Evolutionary conservation across 2,888 invertebrate genomes (phyloP).

Genomic region (Lymantria monacha): DNA sequence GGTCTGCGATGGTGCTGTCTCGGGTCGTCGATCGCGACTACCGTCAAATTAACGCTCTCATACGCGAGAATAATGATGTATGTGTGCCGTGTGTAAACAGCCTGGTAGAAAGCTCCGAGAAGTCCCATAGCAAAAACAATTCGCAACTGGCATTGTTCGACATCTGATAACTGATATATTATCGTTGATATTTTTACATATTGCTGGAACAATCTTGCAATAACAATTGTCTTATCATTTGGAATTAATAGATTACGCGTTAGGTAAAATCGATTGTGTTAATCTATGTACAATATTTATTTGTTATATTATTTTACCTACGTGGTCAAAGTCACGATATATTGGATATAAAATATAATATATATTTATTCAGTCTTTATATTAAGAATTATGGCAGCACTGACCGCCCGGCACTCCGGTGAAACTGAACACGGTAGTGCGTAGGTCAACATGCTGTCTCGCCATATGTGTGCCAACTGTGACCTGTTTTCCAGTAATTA

Average conservation of each 20-base stretch:
- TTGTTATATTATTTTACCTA: slow-evolving; percentile 4
- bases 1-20: slow-evolving; percentile 29
- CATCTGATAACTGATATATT: slow-evolving; percentile 66
- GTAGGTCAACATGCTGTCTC: slow-evolving; percentile 42
- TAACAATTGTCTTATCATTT: slow-evolving; percentile 63
- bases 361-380: not conserved
- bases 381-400: slow-evolving; percentile 4
- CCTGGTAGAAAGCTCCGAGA: slow-evolving; percentile 58
- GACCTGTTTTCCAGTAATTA: slow-evolving; percentile 37
- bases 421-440: slow-evolving; percentile 21
- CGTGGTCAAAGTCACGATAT: slow-evolving; percentile 15
- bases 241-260: slow-evolving; percentile 42
- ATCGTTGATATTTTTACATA: slow-evolving; percentile 58
- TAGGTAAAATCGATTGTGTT: slow-evolving; percentile 32
- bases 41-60: slow-evolving; percentile 50
- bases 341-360: not conserved
- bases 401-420: slow-evolving; percentile 9
- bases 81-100: slow-evolving; percentile 40
- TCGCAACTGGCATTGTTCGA: slow-evolving; percentile 55
- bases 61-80: slow-evolving; percentile 46
- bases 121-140: slow-evolving; percentile 43
- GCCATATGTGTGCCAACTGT: slow-evolving; percentile 3
- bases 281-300: slow-evolving; percentile 18
- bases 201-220: slow-evolving; percentile 54
- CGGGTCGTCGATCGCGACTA: slow-evolving; percentile 35